Evolutionary conservation across 2,888 invertebrate genomes (phyloP), one percentile per base, ranked within the genome.

Genomic region (Dynastes hyllus): DNA sequence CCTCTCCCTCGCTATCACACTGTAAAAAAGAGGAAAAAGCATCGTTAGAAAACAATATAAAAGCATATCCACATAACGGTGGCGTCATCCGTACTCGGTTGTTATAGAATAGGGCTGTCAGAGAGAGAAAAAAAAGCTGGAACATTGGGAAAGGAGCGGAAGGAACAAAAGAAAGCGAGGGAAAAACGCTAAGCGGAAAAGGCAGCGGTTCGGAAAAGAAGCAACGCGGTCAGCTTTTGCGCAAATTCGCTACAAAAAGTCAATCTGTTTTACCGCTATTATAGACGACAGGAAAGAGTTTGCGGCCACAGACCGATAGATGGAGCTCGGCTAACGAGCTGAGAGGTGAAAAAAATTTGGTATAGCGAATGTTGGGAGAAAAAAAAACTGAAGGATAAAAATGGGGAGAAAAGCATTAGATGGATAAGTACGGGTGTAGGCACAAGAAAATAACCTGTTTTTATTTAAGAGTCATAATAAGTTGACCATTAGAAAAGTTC

Each of bases 1-100:
- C 96, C 91, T 95, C 95, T 91, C 95, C 95, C 93, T 95, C 95
- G 92, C 95, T 96, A 95, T 96, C 96, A 95, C 96, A 96, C 96
- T 96, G 93, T 84, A 93, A 94, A 91, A 89, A 89, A 90, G 90
- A 90, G 90, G 89, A 88, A 86, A 86, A 87, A 86, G 84, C 86
- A 84, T 84, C 85, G 86, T 86, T 87, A 85, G 55, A 76, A 84
- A 73, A 73, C 70, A 70, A 70, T 70, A 45, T 45, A 65, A 37
- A 65, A 58, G 55, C 22, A 22, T 58, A 67, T 40, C 22, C 63
- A 32, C 13, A 63, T 29, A 16, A 45, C 66, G 55, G 6, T 58
- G 40, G 66, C 40, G 45, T 67, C 66, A 67, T 67, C 66, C 8
- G 55, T 58, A 58, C 8, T 6, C 6, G 27, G 22, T 22, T 16